Base-by-base conservation (phyloP, 2,797 vertebrate genomes). In the Ibycter americanus region DNA sequence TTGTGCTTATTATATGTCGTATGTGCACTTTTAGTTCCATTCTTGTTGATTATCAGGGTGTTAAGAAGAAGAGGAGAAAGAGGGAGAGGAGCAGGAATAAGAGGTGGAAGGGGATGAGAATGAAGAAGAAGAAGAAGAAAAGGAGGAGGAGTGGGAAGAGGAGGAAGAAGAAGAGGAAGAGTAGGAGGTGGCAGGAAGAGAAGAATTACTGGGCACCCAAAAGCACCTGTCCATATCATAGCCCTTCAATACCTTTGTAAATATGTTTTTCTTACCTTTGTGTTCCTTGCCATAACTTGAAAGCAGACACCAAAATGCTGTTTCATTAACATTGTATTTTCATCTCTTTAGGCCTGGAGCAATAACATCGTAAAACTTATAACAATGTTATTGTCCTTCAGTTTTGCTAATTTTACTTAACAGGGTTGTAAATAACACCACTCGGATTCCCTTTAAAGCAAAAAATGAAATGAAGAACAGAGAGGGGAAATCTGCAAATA, bases 391-490 rank as follows among this genome's bases (percentile, higher is more conserved):
- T 25, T 76, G 49, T 38, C 49, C n/a, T 54, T 71, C 56, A 21
- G 26, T 70, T 82, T 77, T 94, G 61, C 58, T 95, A 54, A 81
- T 79, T 73, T 84, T 84, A 62, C 77, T 68, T 87, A 61, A 23
- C 49, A 72, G 65, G 29, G 42, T 65, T 72, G 70, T 93, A 88
- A 96, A 74, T 76, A 72, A 58, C 42, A 62, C 36, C 20, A 14
- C 47, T 85, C 62, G 49, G 61, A 80, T 87, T 76, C 55, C 31
- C 40, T 87, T 92, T 81, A 93, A 90, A 94, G 93, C 59, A 88
- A 87, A 91, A 81, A 78, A 20, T 14, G 17, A 65, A 66, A 8
- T 12, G 32, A 63, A 77, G 68, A 89, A 38, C 27, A 56, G 81
- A 42, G 66, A 51, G 26, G 44, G 56, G 61, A 88, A 70, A 34